Conservation (phyloP, 2,113 vertebrate species). For the Globicephala melas region DNA sequence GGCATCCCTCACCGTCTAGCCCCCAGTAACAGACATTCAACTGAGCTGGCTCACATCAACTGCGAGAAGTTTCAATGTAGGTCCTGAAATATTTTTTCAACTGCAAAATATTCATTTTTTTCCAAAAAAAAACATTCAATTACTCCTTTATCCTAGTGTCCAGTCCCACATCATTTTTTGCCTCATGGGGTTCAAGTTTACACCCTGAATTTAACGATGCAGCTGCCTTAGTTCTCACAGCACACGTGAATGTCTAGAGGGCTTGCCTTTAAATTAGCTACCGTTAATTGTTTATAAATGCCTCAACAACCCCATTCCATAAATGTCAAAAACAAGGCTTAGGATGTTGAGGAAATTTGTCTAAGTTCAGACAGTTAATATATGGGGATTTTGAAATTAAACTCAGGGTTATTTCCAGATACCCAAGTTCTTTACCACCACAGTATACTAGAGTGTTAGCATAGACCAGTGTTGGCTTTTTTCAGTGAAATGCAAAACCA, state of each 20-base stretch:
- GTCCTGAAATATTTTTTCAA: slow-evolving; percentile 75
- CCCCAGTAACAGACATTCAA: slow-evolving; percentile 70
- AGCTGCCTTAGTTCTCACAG: neutral
- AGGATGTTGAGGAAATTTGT: neutral
- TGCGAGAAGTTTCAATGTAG: slow-evolving; percentile 71
- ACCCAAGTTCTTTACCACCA: neutral
- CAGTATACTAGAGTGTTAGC: neutral
- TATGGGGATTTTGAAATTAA: neutral
- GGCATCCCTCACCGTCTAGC: slow-evolving; percentile 71
- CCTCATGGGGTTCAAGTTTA: neutral
- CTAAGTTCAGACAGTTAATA: neutral
- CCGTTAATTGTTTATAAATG: neutral
- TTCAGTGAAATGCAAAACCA: slow-evolving; percentile 29
- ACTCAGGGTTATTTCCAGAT: neutral
- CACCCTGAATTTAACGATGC: neutral
- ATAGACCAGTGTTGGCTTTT: neutral
- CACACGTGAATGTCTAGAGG: neutral
- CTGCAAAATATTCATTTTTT: slow-evolving; percentile 59
- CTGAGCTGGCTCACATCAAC: slow-evolving; percentile 61
- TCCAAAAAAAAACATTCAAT: slow-evolving; percentile 17
- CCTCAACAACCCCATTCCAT: neutral
- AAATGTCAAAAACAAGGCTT: neutral
- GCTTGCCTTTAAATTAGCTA: neutral
- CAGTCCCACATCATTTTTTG: slow-evolving; percentile 20
- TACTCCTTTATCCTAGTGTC: slow-evolving; percentile 21